Base-by-base conservation (phyloP, 2,888 invertebrate species). In the Euplagia quadripunctaria region DNA sequence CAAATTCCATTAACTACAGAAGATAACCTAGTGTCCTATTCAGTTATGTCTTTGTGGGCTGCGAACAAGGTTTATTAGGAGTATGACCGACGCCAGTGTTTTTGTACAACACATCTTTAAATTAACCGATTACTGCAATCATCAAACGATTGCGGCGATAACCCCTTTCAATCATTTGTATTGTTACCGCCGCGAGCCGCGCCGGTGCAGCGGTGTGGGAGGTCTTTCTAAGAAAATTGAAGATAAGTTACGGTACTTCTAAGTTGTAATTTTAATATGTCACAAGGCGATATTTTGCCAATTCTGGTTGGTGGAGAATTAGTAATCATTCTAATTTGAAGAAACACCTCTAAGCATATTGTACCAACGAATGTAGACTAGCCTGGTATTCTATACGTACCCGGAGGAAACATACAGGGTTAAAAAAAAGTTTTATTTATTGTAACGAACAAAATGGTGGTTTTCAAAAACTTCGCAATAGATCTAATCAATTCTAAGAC, bases 121-220 rank as follows among this genome's bases (percentile, higher is more conserved):
- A 49, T 65, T 67, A 52, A 49, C 8, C 51, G 52, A 41, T 67
- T 52, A 69, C 31, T 46, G 49, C 49, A 63, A 69, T 69, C 42
- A 70, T 70, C 52, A 52, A 43, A 52, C n/a, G 16, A 70, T 64
- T 64, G 20, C 20, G 51, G 46, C 64, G 70, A 70, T 64, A 64
- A 70, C 70, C 70, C 16, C 51, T 43, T 63, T 64, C 52, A 64
- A 42, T 52, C 51, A 64, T 49, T 64, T 17, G 17, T 51, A 67
- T 67, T 65, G 43, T 67, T 31, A 55, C 43, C 16, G 58, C n/a
- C n/a, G n/a, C n/a, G 7, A 1, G 17, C 46, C 46, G 58, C 43
- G 43, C 43, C 43, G 43, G n/a, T n/a, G n/a, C n/a, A n/a, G 8
- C 43, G 11, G 31, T 64, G 64, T 64, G 64, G 52, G 70, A 41